A percentile compares a stretch with the other conserved stretches of the same genome.
Evolutionary conservation across 2,888 invertebrate species (phyloP).

Genomic region (Cryptocephalus primarius): DNA sequence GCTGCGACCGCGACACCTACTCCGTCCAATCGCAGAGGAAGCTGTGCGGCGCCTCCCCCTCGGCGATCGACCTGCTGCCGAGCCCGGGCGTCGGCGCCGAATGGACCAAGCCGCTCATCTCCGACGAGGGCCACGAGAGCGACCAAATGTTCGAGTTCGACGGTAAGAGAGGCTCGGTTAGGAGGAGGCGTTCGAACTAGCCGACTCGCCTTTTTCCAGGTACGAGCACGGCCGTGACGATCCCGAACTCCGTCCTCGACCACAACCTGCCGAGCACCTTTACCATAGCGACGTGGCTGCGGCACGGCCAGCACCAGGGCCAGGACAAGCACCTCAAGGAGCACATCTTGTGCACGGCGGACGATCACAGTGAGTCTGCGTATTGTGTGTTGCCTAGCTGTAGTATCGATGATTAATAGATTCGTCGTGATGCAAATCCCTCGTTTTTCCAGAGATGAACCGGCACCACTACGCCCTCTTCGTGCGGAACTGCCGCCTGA

Average conservation of each 20-base stretch:
- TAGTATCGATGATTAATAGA: no score
- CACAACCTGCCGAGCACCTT: slow-evolving; percentile 74
- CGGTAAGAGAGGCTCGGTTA: slow-evolving; percentile 39
- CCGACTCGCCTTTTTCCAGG: slow-evolving; percentile 4
- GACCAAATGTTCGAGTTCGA: slow-evolving; percentile 95
- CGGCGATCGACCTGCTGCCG: slow-evolving; percentile 79
- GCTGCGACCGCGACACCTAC: slow-evolving; percentile 92
- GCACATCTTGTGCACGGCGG: slow-evolving; percentile 92
- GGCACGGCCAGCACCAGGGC: slow-evolving; percentile 71
- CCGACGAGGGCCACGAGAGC: slow-evolving; percentile 71
- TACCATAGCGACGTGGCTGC: slow-evolving; percentile 89
- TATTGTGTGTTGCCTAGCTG: no score
- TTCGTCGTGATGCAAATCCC: no score
- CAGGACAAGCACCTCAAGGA: slow-evolving; percentile 89
- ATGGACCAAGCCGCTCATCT: slow-evolving; percentile 72
- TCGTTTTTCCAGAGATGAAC: slow-evolving; percentile 92
- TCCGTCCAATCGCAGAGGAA: slow-evolving; percentile 75
- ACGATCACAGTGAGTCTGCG: slow-evolving; percentile 90
- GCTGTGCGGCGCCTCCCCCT: slow-evolving; percentile 74
- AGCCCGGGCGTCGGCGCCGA: slow-evolving; percentile 63
- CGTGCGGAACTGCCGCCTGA: slow-evolving; percentile 92
- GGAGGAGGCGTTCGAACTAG: no score
- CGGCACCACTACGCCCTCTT: slow-evolving; percentile 97
- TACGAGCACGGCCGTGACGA: slow-evolving; percentile 70
- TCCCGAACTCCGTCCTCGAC: slow-evolving; percentile 65